Percentiles rank a stretch among this genome's conserved stretches.
phyloP scores from a whole-genome alignment of 2,797 vertebrate species.

The Notolepis coatsorum region DNA sequence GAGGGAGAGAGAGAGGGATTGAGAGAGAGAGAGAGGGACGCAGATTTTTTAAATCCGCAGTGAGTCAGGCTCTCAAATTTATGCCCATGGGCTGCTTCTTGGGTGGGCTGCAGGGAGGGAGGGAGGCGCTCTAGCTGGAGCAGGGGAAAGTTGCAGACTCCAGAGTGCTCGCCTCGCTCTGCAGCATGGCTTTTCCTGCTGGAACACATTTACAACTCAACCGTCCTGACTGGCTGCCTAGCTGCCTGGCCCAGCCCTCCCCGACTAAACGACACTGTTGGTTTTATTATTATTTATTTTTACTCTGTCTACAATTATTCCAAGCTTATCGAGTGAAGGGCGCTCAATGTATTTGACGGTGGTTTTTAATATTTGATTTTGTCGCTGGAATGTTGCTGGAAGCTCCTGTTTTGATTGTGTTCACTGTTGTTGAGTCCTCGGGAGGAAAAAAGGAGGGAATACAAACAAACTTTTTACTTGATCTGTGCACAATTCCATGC shows the following conservation, averaged over 20 bases:
- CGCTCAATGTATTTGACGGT: constrained; percentile 16
- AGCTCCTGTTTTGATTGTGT: neutral
- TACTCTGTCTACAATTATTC: constrained; percentile 17
- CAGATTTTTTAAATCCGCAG: constrained; percentile 87
- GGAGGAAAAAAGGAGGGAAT: too few species aligned
- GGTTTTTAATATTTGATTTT: constrained; percentile 18
- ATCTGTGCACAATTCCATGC: too few species aligned
- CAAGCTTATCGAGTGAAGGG: neutral
- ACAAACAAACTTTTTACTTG: too few species aligned
- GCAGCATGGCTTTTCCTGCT: constrained; percentile 79
- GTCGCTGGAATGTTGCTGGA: neutral
- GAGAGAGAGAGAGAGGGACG: constrained; percentile 69
- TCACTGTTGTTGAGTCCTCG: neutral
- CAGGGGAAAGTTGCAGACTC: constrained; percentile 81
- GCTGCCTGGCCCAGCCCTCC: constrained; percentile 56
- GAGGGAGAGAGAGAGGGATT: constrained; percentile 49
- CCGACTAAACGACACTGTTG: constrained; percentile 43
- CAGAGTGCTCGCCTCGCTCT: constrained; percentile 78
- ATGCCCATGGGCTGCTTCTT: constrained; percentile 95
- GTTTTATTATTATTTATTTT: constrained; percentile 33
- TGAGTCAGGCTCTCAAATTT: constrained; percentile 90
- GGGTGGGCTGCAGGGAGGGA: constrained; percentile 90
- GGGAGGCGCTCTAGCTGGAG: constrained; percentile 73
- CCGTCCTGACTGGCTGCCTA: constrained; percentile 67
- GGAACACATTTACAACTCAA: constrained; percentile 81